Base-by-base conservation (phyloP, 1,140 invertebrate species). In the Batillaria attramentaria region DNA sequence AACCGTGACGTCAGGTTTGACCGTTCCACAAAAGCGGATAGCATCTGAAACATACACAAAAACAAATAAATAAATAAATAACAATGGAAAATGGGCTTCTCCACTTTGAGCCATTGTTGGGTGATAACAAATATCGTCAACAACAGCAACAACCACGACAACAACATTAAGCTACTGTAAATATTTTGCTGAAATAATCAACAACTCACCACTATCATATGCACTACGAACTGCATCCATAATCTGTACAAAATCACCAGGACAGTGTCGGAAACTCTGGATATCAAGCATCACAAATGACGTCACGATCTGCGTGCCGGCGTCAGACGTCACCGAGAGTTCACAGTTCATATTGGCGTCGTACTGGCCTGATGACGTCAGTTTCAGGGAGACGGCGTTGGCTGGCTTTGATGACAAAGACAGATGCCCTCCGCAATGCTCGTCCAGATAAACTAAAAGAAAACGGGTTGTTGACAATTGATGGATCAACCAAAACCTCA, bases 261-360 rank as follows among this genome's bases (percentile, higher is more conserved):
- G 66, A n/a, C 66, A 69, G 24, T 69, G 66, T n/a, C 20, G 66
- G 43, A 69, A 69, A n/a, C 66, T 69, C 20, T 69, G 41, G 66
- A 69, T 35, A 41, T 69, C 39, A 42, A 69, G 24, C 66, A 37
- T 42, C 66, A 69, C 66, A 69, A 69, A 69, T 69, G 66, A 69
- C 66, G 66, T 42, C 66, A 69, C 43, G 37, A 69, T 69, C 66
- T 42, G 66, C 24, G 37, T 69, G 4, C 66, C 66, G 0, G 18
- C 39, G 31, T 42, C 37, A 35, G 37, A 16, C 24, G 31, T 33
- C 37, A 69, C 35, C 37, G 16, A 42, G 39, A 69, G 37, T 2
- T 69, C 4, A 42, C 66, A 69, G 66, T 69, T 69, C 66, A 69
- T 69, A 41, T 69, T 69, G 8, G 66, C 66, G 37, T n/a, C 39